Evolutionary conservation across 2,113 vertebrate species (phyloP).

Genomic region (Abramis brama): DNA sequence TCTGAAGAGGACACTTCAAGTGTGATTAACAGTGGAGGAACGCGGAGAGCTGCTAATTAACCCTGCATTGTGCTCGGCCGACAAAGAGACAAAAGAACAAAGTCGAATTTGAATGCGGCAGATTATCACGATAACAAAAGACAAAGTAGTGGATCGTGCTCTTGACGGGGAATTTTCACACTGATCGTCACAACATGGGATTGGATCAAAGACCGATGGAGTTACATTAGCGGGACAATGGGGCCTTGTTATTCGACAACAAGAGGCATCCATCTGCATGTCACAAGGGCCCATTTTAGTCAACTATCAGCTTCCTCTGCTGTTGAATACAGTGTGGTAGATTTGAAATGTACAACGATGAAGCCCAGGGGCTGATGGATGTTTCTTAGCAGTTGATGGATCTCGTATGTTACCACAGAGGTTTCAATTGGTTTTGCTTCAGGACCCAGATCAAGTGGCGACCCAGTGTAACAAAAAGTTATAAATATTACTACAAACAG

Average conservation of each 20-base stretch:
- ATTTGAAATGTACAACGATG: slow-evolving; percentile 57
- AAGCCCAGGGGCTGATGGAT: slow-evolving; percentile 40
- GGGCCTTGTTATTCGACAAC: slow-evolving; percentile 73
- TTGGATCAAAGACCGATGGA: slow-evolving; percentile 81
- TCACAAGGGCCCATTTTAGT: slow-evolving; percentile 53
- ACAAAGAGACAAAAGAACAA: slow-evolving; percentile 85
- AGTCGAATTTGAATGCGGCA: slow-evolving; percentile 80
- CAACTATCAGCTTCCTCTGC: slow-evolving; percentile 53
- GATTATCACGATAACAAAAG: slow-evolving; percentile 82
- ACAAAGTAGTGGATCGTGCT: slow-evolving; percentile 76
- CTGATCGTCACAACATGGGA: slow-evolving; percentile 76
- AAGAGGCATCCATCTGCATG: slow-evolving; percentile 73
- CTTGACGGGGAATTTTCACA: slow-evolving; percentile 79
- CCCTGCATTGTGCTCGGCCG: slow-evolving; percentile 76
- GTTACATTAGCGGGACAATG: slow-evolving; percentile 78
- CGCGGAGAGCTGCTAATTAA: slow-evolving; percentile 82
- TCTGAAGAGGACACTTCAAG: slow-evolving; percentile 77
- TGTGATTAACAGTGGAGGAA: slow-evolving; percentile 77
- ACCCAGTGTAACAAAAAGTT: not conserved
- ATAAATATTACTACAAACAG: not conserved
- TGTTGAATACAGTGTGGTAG: slow-evolving; percentile 51
- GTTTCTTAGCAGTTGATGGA: slow-evolving; percentile 15
- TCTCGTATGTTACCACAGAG: not conserved
- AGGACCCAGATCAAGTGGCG: not conserved
- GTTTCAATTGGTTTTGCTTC: not conserved